A percentile compares a stretch with the other conserved stretches of the same genome.
These are phyloP conservation scores for Cheilosia variabilis DNA, from an alignment of 2,888 invertebrate species.

Conservation along the genomic window DNA sequence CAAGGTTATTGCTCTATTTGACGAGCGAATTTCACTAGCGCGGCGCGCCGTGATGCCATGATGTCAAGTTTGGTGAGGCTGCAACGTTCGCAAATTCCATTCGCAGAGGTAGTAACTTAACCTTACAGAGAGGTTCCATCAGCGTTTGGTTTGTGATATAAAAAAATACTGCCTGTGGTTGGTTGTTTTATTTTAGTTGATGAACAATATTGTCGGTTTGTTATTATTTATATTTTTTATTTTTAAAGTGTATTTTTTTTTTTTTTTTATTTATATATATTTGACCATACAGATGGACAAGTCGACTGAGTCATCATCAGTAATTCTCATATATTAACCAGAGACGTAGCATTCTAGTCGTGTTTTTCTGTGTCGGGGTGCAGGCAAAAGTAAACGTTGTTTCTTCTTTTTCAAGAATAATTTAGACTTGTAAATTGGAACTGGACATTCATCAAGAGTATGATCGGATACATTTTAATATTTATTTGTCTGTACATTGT, in stretches of 20 bases:
- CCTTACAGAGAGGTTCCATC: slow-evolving; percentile 2
- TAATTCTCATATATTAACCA: slow-evolving; percentile 21
- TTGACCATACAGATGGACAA: slow-evolving; percentile 20
- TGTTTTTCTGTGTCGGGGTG: background rate
- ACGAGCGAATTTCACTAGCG: slow-evolving; percentile 38
- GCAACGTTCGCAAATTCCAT: slow-evolving; percentile 17
- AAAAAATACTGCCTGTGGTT: slow-evolving; percentile 44
- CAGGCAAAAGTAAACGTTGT: too few species aligned
- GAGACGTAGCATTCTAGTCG: background rate
- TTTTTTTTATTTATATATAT: slow-evolving; percentile 20
- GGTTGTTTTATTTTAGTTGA: slow-evolving; percentile 13
- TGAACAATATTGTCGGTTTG: background rate
- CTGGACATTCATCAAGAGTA: background rate
- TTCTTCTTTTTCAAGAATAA: background rate
- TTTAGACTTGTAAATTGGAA: slow-evolving; percentile 2
- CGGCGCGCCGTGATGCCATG: background rate
- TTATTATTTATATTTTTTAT: background rate
- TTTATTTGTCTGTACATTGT: background rate
- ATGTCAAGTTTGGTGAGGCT: background rate
- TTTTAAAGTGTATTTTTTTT: background rate
- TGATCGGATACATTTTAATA: background rate
- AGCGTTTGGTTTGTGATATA: slow-evolving; percentile 2
- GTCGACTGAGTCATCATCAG: slow-evolving; percentile 30
- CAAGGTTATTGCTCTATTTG: slow-evolving; percentile 64
- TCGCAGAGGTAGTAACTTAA: background rate